Evolutionary conservation across 37 sponge, comb jelly and placozoan species (phyloP).

Genomic region (Bolinopsis microptera): DNA sequence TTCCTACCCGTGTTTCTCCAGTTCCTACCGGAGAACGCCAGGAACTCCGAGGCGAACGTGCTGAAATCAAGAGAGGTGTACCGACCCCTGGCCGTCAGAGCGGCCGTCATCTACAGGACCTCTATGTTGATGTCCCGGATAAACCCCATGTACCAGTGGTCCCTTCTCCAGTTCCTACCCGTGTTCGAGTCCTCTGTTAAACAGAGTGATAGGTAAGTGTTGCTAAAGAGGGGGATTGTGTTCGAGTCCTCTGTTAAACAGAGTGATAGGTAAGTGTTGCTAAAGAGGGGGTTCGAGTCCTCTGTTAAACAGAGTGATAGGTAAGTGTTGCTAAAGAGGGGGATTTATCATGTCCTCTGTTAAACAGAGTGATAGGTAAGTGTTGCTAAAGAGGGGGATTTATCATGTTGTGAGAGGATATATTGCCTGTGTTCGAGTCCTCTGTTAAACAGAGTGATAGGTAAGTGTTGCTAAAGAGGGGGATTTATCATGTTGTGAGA

Average conservation of each 20-base stretch:
- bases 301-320: too few species aligned
- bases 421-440: slow-evolving; percentile 4
- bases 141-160: slow-evolving; percentile 65
- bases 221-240: too few species aligned
- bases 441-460: slow-evolving; percentile 62
- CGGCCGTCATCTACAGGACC: slow-evolving; percentile 18
- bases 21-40: slow-evolving; percentile 37
- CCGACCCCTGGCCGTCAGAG: slow-evolving; percentile 56
- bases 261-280: too few species aligned
- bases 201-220: slow-evolving; percentile 35
- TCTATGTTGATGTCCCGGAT: slow-evolving; percentile 44
- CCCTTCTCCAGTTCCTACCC: slow-evolving; percentile 41
- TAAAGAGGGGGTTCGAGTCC: too few species aligned
- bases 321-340: too few species aligned
- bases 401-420: neutral
- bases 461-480: too few species aligned
- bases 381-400: too few species aligned
- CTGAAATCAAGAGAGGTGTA: slow-evolving; percentile 47
- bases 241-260: too few species aligned
- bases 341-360: too few species aligned
- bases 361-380: too few species aligned
- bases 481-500: neutral
- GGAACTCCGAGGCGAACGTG: slow-evolving; percentile 19
- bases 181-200: slow-evolving; percentile 13
- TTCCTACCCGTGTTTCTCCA: slow-evolving; percentile 51